Conservation (phyloP, 2,113 vertebrate genomes). For the Sceloporus undulatus region DNA sequence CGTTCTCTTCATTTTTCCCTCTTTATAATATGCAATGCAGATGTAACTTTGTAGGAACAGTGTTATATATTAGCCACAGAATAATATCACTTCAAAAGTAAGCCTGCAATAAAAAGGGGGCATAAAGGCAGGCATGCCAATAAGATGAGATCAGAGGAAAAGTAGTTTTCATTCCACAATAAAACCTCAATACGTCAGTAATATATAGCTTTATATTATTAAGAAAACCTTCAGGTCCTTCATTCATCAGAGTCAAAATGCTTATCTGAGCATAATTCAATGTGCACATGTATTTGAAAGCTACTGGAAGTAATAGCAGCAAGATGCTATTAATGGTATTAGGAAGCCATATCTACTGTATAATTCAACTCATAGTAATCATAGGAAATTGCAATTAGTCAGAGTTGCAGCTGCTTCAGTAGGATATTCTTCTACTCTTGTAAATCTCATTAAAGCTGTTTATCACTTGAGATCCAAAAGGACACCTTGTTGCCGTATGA, state of each 20-base stretch:
- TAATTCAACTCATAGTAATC: conserved; percentile 16
- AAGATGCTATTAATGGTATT: conserved; percentile 14
- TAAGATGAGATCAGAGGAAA: conserved; percentile 45
- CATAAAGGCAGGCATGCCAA: conserved; percentile 24
- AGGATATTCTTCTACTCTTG: not conserved
- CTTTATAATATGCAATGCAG: not conserved
- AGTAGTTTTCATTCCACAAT: conserved; percentile 42
- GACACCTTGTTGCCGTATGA: conserved; percentile 1
- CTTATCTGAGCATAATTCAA: conserved; percentile 27
- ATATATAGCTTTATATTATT: conserved; percentile 52
- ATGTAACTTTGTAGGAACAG: conserved; percentile 28
- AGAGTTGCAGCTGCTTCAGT: not conserved
- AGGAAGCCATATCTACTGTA: conserved; percentile 4
- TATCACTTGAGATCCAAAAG: not conserved
- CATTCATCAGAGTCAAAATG: conserved; percentile 52
- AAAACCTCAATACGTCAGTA: conserved; percentile 21
- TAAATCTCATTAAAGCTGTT: not conserved
- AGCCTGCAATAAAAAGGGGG: conserved; percentile 1
- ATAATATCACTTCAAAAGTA: conserved; percentile 35
- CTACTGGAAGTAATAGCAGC: conserved; percentile 14
- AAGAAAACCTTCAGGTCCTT: conserved; percentile 60
- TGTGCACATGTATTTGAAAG: conserved; percentile 24
- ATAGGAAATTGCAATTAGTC: not conserved
- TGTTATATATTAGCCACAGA: conserved; percentile 30
- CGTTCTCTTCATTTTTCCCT: not conserved